Evolutionary conservation across 2,888 invertebrate genomes (phyloP), one percentile per base, ranked within the genome.

Genomic region (Meliscaeva auricollis): DNA sequence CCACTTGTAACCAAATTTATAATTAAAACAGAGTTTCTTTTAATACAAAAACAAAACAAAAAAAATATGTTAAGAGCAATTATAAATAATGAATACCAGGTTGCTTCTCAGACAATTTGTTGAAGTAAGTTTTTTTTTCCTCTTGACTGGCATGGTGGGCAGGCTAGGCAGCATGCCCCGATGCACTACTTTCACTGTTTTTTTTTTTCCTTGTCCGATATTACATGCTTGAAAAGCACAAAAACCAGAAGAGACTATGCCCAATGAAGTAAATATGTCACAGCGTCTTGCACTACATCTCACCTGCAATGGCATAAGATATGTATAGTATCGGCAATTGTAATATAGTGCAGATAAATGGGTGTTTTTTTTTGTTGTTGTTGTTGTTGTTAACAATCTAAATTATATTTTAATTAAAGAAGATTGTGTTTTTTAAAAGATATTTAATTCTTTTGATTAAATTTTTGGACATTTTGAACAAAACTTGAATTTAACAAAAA

Each of bases 141-240:
- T 62, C 70, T 32, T 46, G 38, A 64, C 44, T 70, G 62, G 20
- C 56, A 48, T 64, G 32, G n/a, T n/a, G n/a, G n/a, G n/a, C n/a
- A n/a, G n/a, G n/a, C n/a, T n/a, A n/a, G n/a, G 64, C 64, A 48
- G 20, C 64, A 64, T 66, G 46, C 46, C 64, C 64, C 64, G 48
- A 30, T 64, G 72, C 46, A 78, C 64, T 66, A 78, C 62, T 78
- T 78, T 72, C 78, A 78, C 78, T 72, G 54, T 72, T 50, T n/a
- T 77, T 48, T 35, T 20, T 7, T 22, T 32, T 32, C 48, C 32
- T 17, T 3, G 15, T 20, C 8, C 60, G 9, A 60, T 60, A 72
- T 35, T 54, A 54, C 62, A 70, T 70, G 70, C 35, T 62, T 70
- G 35, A 44, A 48, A 56, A 54, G 38, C 60, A 62, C 62, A 77